phyloP scores from a whole-genome alignment of 2,113 vertebrate genomes.

The Sorex fumeus region DNA sequence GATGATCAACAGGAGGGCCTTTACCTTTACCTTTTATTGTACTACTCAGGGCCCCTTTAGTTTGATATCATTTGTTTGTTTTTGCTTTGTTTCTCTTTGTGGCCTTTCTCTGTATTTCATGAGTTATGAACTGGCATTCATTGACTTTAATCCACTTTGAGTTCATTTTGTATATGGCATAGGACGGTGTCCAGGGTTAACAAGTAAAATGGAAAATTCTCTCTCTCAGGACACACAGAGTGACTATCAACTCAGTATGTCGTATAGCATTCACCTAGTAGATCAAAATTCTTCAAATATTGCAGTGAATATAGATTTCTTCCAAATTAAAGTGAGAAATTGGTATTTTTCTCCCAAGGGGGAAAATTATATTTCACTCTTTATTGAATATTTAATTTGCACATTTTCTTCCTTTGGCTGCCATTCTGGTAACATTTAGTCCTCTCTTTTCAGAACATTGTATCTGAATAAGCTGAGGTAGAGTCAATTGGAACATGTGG shows the following conservation, averaged over 20 bases:
- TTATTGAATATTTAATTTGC: constrained; percentile 12
- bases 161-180: not conserved
- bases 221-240: not conserved
- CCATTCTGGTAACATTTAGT: too few species aligned
- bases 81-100: too few species aligned
- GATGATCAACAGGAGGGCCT: too few species aligned
- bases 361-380: not conserved
- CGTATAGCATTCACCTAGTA: not conserved
- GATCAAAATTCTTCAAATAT: not conserved
- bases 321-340: not conserved
- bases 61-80: too few species aligned
- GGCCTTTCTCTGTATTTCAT: not conserved
- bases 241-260: not conserved
- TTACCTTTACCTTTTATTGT: too few species aligned
- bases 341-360: not conserved
- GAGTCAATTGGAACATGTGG: too few species aligned
- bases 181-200: not conserved
- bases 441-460: too few species aligned
- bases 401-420: too few species aligned
- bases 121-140: not conserved
- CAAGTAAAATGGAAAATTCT: not conserved
- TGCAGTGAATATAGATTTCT: not conserved
- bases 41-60: too few species aligned
- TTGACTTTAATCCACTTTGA: too few species aligned
- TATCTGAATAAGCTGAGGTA: too few species aligned